Percentiles rank a stretch among this genome's conserved stretches.
These are phyloP conservation scores for Synodontis membranacea DNA, from an alignment of 2,113 vertebrate species.

Conservation along the genomic window DNA sequence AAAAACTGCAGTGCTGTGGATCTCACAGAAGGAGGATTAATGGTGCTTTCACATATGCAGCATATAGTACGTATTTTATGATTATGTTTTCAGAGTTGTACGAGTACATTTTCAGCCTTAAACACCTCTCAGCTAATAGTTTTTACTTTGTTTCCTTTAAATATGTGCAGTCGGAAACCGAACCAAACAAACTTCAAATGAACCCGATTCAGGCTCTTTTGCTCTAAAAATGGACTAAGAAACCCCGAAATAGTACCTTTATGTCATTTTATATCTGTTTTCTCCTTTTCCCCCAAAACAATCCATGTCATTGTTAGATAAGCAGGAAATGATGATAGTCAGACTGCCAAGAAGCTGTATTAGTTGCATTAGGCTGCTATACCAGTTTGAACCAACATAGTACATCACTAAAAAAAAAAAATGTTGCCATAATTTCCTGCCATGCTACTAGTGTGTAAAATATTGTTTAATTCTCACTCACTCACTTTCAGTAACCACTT, in stretches of 20 bases:
- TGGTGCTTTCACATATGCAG: not conserved
- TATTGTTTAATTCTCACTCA: slow-evolving; percentile 48
- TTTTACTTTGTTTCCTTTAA: not conserved
- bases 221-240: not conserved
- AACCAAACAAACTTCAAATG: not conserved
- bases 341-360: not conserved
- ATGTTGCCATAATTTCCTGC: slow-evolving; percentile 40
- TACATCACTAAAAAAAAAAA: not conserved
- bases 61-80: not conserved
- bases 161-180: not conserved
- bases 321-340: not conserved
- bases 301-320: not conserved
- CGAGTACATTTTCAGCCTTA: not conserved
- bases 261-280: not conserved
- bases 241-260: not conserved
- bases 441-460: slow-evolving; percentile 62
- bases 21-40: not conserved
- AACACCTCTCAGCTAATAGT: not conserved
- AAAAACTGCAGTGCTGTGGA: not conserved
- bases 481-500: slow-evolving; percentile 47
- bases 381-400: no score
- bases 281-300: not conserved
- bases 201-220: not conserved
- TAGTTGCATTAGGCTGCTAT: not conserved
- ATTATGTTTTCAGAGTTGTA: not conserved